Percentiles rank a stretch among this genome's conserved stretches.
These are phyloP conservation scores for Peribatodes rhomboidaria DNA, from an alignment of 2,888 invertebrate species.

Conservation along the genomic window DNA sequence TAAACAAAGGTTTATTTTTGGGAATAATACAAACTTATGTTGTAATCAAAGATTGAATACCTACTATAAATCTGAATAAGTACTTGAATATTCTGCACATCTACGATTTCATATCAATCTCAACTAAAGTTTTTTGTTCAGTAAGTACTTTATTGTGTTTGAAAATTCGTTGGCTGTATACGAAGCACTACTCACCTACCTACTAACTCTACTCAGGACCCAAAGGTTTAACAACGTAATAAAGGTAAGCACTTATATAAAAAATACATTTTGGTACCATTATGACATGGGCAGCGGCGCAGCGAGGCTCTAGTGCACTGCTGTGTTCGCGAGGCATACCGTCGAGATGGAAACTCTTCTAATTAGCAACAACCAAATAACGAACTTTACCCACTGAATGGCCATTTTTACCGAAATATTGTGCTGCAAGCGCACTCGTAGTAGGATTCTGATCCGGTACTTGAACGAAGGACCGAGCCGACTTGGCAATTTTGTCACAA, in stretches of 20 bases:
- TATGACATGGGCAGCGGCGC: slow-evolving; percentile 42
- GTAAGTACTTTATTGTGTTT: background rate
- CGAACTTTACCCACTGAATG: slow-evolving; percentile 55
- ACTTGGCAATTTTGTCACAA: background rate
- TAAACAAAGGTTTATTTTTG: too few species aligned
- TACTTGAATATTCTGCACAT: too few species aligned
- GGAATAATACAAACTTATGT: too few species aligned
- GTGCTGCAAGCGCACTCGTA: slow-evolving; percentile 42
- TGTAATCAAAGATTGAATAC: too few species aligned
- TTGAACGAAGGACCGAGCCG: background rate
- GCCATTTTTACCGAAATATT: slow-evolving; percentile 56
- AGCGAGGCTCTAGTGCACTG: slow-evolving; percentile 52
- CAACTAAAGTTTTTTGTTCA: too few species aligned
- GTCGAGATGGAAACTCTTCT: slow-evolving; percentile 71
- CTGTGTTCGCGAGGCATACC: slow-evolving; percentile 61
- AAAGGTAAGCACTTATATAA: background rate
- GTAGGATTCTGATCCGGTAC: background rate
- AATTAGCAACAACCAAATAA: slow-evolving; percentile 74
- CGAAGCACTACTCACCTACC: too few species aligned
- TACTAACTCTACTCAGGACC: background rate
- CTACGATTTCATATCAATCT: background rate
- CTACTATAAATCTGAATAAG: too few species aligned
- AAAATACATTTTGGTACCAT: slow-evolving; percentile 16
- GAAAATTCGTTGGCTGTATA: background rate
- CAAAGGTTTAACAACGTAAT: background rate